Evolutionary conservation across 2,888 invertebrate species (phyloP), one percentile per base, ranked within the genome.

Genomic region (Melieria crassipennis): DNA sequence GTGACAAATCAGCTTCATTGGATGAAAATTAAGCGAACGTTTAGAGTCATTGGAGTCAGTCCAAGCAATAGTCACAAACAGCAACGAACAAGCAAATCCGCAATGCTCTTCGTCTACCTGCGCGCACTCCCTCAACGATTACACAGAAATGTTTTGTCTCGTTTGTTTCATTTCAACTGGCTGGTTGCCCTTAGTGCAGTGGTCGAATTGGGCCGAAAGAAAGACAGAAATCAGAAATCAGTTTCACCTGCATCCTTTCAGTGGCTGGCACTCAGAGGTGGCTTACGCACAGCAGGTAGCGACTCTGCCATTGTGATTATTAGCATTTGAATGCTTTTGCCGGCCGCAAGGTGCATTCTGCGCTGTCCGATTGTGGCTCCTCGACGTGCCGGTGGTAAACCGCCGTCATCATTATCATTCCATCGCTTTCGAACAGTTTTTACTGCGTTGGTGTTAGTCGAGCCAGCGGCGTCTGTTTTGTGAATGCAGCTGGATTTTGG

Each of bases 221-320:
- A 46, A 68, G 45, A 68, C 57, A 61, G 16, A 61, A 61, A 69
- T 62, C 55, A 69, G 74, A 84, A 83, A 83, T 83, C 83, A 78
- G 83, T 83, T 83, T 81, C 83, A 83, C 82, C 83, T 83, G 83
- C 83, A 84, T 83, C 83, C 83, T 82, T 83, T 82, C 75, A 45
- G 30, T 30, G 5, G 13, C 46, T 46, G 47, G 5, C 4, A 58
- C n/a, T 42, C 30, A 47, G 30, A n/a, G 42, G 60, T n/a, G 11
- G 52, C 5, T 47, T 47, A 46, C 4, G 42, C 63, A 7, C 63
- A 69, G 69, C 63, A 42, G 62, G 62, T 9, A 55, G 58, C 30
- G 58, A 5, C 13, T 9, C 55, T 45, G n/a, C 43, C 9, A 45
- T 16, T 62, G 16, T 62, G 16, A 16, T 62, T 62, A 45, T 83